These are phyloP conservation scores for Cololabis saira DNA, from an alignment of 2,113 vertebrate genomes.

Conservation along the genomic window DNA sequence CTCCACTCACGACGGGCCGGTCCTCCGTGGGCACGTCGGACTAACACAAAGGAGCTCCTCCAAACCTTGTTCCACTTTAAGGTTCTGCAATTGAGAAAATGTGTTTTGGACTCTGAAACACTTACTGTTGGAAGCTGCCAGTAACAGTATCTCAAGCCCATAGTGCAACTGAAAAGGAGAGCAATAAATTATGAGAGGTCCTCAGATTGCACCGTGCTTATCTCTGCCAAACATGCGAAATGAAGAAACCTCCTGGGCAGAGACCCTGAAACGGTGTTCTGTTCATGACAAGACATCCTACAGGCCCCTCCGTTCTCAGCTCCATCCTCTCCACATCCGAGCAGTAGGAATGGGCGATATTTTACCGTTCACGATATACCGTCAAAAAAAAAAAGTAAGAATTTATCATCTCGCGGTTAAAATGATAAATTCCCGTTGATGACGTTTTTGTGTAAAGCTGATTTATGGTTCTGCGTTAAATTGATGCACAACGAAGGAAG, in stretches of 20 bases:
- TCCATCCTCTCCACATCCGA: slow-evolving; percentile 21
- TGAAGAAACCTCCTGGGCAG: slow-evolving; percentile 15
- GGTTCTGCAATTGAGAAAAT: slow-evolving; percentile 17
- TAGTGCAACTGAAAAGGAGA: slow-evolving; percentile 10
- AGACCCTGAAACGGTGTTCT: slow-evolving; percentile 4
- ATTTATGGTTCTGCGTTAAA: too few relatives aligned
- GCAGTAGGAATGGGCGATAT: too few relatives aligned
- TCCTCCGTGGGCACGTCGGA: slow-evolving; percentile 43
- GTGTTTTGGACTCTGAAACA: slow-evolving; percentile 21
- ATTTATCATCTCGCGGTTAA: too few relatives aligned
- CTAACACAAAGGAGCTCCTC: slow-evolving; percentile 6
- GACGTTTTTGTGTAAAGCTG: too few relatives aligned
- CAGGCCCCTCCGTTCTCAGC: slow-evolving; percentile 29
- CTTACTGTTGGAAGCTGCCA: slow-evolving; percentile 2
- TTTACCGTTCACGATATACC: too few relatives aligned
- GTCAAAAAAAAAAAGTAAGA: too few relatives aligned
- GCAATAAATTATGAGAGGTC: slow-evolving; percentile 7
- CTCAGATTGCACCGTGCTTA: neutral
- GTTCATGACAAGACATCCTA: slow-evolving; percentile 2
- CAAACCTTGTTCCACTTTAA: slow-evolving; percentile 35
- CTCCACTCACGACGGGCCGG: slow-evolving; percentile 37
- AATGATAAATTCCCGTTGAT: too few relatives aligned
- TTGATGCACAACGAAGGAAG: too few relatives aligned
- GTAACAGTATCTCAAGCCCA: slow-evolving; percentile 7
- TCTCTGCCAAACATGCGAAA: slow-evolving; percentile 24